Evolutionary conservation across 2,113 vertebrate species (phyloP).

Genomic region (Mastomys natalensis): DNA sequence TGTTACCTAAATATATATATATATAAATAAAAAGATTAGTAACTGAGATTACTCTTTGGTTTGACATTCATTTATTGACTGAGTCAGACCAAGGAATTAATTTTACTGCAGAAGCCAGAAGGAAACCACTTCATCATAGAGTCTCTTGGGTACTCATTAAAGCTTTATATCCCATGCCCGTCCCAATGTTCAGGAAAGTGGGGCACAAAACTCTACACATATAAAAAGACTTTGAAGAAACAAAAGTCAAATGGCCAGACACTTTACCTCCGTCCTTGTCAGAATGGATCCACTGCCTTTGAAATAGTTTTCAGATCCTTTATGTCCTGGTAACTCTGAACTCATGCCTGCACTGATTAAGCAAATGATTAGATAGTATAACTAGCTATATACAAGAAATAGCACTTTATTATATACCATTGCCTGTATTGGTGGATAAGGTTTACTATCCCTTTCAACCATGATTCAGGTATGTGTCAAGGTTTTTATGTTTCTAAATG

Average conservation of each 20-base stretch:
- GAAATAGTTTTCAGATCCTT: not conserved
- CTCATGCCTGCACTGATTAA: not conserved
- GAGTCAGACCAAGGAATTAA: not conserved
- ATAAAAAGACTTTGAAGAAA: slow-evolving; percentile 36
- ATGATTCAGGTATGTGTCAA: not conserved
- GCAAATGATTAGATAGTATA: not conserved
- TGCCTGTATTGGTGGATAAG: not conserved
- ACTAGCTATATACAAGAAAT: not conserved
- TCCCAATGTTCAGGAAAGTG: not conserved
- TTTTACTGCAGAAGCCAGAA: not conserved
- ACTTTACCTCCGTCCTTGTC: not conserved
- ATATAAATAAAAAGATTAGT: no score
- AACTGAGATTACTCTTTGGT: not conserved
- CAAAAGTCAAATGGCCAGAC: not conserved
- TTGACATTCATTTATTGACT: not conserved
- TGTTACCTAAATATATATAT: not conserved
- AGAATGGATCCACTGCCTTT: not conserved
- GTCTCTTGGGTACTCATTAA: not conserved
- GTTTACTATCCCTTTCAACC: not conserved
- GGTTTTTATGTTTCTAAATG: not conserved
- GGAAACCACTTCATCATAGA: not conserved
- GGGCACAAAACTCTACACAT: not conserved
- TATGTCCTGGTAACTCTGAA: not conserved
- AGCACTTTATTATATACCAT: not conserved
- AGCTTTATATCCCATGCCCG: not conserved